Evolutionary conservation across 2,888 invertebrate genomes (phyloP), one percentile per base, ranked within the genome.

Genomic region (Cataglyphis altisquamis): DNA sequence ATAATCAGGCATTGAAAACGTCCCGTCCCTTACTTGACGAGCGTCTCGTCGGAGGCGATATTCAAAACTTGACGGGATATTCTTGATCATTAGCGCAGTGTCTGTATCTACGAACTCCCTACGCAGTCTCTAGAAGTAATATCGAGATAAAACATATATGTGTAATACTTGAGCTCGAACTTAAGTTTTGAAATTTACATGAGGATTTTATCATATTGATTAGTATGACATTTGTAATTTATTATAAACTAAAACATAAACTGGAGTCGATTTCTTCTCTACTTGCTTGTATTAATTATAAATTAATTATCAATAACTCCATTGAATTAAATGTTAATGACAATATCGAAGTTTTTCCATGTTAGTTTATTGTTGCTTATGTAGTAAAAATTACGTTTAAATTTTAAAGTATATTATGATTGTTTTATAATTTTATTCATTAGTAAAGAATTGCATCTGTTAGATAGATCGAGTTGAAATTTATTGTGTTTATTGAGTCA

Each of bases 1-100:
- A 77, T 83, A 87, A 88, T 88, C 87, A 78, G 70, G 62, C 87
- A 70, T 86, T 87, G 87, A 86, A 86, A 82, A 81, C 63, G 74
- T 75, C 82, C 81, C 72, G 72, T 62, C 68, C 12, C n/a, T 60
- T 60, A 36, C 36, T 70, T 12, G 66, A 66, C 77, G 60, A 57
- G 36, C 32, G 25, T 68, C 45, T 67, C 57, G 66, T 78, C 36
- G 60, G 36, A 68, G 32, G 60, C 45, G 60, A 80, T 80, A 80
- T 80, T 62, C 70, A 80, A 80, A 80, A 48, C 48, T 80, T 60
- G 57, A 80, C 29, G 70, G 45, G 18, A 70, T 48, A 36, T 80
- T 62, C 60, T 68, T 70, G 70, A 80, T 80, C 78, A 80, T 80
- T 80, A 80, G 36, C 18, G 70, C 18, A 36, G n/a, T 67, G 60